A percentile compares a stretch with the other conserved stretches of the same genome.
phyloP scores from a whole-genome alignment of 2,797 vertebrate species.

The Myiotriccus ornatus region DNA sequence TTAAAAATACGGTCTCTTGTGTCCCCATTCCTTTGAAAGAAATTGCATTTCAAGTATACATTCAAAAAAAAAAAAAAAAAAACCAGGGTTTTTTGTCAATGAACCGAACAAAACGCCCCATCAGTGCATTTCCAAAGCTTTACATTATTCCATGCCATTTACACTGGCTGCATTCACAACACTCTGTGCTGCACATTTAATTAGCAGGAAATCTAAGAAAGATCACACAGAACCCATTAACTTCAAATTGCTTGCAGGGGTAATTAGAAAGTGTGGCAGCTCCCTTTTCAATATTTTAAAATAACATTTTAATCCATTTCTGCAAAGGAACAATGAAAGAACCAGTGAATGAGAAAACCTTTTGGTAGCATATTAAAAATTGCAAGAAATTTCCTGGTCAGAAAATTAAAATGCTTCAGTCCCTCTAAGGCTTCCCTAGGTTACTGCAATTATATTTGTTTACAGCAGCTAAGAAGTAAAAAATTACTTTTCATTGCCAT shows the following conservation, averaged over 20 bases:
- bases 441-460: neutral
- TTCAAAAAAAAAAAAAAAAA: neutral
- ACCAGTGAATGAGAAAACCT: neutral
- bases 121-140: neutral
- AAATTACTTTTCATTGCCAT: neutral
- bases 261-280: constrained; percentile 31
- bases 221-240: neutral
- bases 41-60: neutral
- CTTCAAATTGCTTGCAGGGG: constrained; percentile 10
- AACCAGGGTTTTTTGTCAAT: neutral
- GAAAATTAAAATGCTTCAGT: neutral
- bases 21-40: neutral
- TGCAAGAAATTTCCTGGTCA: neutral
- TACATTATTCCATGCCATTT: neutral
- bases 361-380: neutral
- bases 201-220: constrained; percentile 9
- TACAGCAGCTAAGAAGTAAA: neutral
- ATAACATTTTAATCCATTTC: neutral
- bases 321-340: neutral
- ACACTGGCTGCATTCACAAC: neutral
- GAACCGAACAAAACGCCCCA: neutral
- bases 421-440: neutral
- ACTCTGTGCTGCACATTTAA: neutral
- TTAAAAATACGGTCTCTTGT: neutral
- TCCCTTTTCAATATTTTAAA: constrained; percentile 18